A percentile compares a stretch with the other conserved stretches of the same genome.
These are phyloP conservation scores for Galeopterus variegatus DNA, from an alignment of 2,113 vertebrate genomes.

Conservation along the genomic window DNA sequence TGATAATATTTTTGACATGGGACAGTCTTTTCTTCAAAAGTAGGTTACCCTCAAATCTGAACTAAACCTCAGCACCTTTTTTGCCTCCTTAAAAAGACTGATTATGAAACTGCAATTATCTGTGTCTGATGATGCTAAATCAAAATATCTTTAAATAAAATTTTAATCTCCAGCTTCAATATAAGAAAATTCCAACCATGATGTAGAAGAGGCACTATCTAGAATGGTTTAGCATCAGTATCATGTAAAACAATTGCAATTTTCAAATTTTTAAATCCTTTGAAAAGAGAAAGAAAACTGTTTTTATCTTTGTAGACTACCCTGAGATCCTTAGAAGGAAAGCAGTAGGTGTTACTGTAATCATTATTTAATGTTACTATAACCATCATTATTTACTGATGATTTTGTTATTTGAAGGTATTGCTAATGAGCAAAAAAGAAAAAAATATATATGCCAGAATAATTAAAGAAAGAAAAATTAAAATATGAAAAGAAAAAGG, in stretches of 20 bases:
- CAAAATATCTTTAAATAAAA: conserved; percentile 56
- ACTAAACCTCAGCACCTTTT: conserved; percentile 20
- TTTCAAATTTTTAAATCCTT: conserved; percentile 65
- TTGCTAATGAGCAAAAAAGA: neutral
- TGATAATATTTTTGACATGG: conserved; percentile 37
- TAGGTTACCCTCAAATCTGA: conserved; percentile 41
- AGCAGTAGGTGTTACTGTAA: neutral
- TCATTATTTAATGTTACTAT: conserved; percentile 43
- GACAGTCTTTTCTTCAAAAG: conserved; percentile 41
- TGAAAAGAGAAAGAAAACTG: conserved; percentile 52
- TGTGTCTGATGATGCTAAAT: conserved; percentile 27
- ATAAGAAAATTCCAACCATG: neutral
- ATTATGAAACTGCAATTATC: neutral
- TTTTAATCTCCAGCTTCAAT: conserved; percentile 42
- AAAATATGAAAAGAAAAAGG: conserved; percentile 57
- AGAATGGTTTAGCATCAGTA: conserved; percentile 16
- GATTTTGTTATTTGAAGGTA: conserved; percentile 61
- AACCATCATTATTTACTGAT: conserved; percentile 43
- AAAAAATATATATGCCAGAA: neutral
- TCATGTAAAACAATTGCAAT: conserved; percentile 11
- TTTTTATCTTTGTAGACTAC: conserved; percentile 68
- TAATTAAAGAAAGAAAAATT: conserved; percentile 53
- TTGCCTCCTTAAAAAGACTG: conserved; percentile 2
- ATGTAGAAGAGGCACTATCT: neutral
- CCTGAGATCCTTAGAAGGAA: conserved; percentile 47